Conservation (phyloP, 2,113 vertebrate species). For the Zosterops lateralis region DNA sequence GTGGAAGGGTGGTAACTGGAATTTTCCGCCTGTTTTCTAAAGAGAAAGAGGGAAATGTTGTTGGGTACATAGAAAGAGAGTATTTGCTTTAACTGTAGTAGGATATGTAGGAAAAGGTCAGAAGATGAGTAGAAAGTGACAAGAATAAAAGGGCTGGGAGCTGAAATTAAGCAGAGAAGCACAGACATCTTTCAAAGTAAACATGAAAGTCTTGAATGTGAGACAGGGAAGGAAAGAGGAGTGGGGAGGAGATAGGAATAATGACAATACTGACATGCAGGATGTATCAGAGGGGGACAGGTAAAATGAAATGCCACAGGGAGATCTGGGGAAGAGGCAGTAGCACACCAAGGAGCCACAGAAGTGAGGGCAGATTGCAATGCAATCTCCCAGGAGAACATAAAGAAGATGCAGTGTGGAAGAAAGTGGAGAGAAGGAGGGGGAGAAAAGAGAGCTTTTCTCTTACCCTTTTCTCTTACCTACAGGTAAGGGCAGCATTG, state of each 20-base stretch:
- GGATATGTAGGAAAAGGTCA: background rate
- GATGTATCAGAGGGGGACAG: background rate
- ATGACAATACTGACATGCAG: background rate
- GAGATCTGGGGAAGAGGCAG: background rate
- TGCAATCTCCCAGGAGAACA: background rate
- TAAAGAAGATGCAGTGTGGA: background rate
- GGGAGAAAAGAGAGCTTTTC: background rate
- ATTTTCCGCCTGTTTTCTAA: background rate
- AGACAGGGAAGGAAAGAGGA: background rate
- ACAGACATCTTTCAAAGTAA: conserved; percentile 20
- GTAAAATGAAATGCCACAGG: background rate
- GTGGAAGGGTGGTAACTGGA: background rate
- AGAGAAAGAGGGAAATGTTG: background rate
- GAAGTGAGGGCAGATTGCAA: background rate
- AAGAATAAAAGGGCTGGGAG: conserved; percentile 31
- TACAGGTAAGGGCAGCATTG: background rate
- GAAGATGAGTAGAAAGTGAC: background rate
- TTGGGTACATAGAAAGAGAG: background rate
- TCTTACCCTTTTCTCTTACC: background rate
- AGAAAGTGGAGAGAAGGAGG: background rate
- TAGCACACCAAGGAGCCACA: background rate
- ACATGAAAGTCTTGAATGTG: background rate
- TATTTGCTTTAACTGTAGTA: background rate
- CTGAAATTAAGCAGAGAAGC: conserved; percentile 39
- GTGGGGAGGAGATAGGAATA: background rate